These are phyloP conservation scores for Oeneis ivallda DNA, from an alignment of 2,888 invertebrate genomes.

Conservation along the genomic window DNA sequence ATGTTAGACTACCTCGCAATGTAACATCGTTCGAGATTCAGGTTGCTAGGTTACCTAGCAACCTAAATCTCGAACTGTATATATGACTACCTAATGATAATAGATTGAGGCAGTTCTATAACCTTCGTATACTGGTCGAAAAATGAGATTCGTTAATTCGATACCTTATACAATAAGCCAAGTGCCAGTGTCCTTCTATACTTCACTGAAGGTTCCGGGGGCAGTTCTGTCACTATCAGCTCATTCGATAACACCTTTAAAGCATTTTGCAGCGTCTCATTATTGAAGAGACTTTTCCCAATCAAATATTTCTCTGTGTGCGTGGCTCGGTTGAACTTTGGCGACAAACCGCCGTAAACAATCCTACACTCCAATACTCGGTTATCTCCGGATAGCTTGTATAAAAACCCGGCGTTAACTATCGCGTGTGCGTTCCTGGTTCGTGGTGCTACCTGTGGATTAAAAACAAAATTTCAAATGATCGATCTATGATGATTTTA, in stretches of 20 bases:
- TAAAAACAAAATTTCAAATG: too few relatives aligned
- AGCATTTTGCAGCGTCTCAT: conserved; percentile 74
- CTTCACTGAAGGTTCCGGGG: conserved; percentile 81
- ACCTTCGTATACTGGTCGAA: too few relatives aligned
- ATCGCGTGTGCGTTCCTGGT: conserved; percentile 88
- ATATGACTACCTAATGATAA: too few relatives aligned
- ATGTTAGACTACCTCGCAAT: too few relatives aligned
- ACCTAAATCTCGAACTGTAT: too few relatives aligned
- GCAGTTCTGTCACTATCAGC: conserved; percentile 78
- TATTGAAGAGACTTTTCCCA: conserved; percentile 66
- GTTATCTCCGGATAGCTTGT: conserved; percentile 72
- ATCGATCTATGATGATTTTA: too few relatives aligned
- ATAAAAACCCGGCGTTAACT: conserved; percentile 87
- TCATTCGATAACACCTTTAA: conserved; percentile 81
- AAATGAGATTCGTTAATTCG: too few relatives aligned
- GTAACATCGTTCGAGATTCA: too few relatives aligned
- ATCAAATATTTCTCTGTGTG: conserved; percentile 78
- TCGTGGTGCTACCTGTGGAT: conserved; percentile 84
- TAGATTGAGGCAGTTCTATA: too few relatives aligned
- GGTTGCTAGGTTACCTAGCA: too few relatives aligned
- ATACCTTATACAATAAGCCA: conserved; percentile 86
- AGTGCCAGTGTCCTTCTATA: conserved; percentile 83
- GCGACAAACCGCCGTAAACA: conserved; percentile 82
- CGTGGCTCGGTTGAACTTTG: conserved; percentile 79
- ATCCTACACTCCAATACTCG: conserved; percentile 76